Evolutionary conservation across 2,888 invertebrate species (phyloP).

Genomic region (Archaeoteleia sp.): DNA sequence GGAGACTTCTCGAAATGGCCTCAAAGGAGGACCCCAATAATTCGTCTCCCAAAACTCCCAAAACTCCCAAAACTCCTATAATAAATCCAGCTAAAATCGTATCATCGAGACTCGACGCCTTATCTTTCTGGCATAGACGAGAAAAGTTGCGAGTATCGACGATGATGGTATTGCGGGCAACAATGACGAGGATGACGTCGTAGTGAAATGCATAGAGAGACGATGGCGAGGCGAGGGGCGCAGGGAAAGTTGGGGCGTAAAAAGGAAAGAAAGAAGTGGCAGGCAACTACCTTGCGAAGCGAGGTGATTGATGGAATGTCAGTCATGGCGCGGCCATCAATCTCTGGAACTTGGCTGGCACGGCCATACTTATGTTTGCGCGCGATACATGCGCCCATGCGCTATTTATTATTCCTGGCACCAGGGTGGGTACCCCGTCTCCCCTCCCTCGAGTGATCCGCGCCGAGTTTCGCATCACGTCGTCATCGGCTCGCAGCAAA

Average conservation of each 20-base stretch:
- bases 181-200: slow-evolving; percentile 14
- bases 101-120: too few relatives aligned
- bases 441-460: slow-evolving; percentile 8
- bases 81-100: too few relatives aligned
- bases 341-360: slow-evolving; percentile 60
- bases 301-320: slow-evolving; percentile 74
- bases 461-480: slow-evolving; percentile 12
- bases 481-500: slow-evolving; percentile 60
- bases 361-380: slow-evolving; percentile 45
- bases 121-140: neutral
- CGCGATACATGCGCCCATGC: slow-evolving; percentile 38
- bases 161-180: slow-evolving; percentile 1
- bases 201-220: slow-evolving; percentile 1
- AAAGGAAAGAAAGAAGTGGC: slow-evolving; percentile 34
- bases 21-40: too few relatives aligned
- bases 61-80: too few relatives aligned
- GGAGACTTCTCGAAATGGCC: too few relatives aligned
- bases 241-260: slow-evolving; percentile 39
- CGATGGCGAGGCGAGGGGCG: slow-evolving; percentile 13
- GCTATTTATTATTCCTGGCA: slow-evolving; percentile 57
- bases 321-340: slow-evolving; percentile 74
- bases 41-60: too few relatives aligned
- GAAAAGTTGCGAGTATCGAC: neutral
- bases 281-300: slow-evolving; percentile 61
- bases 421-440: slow-evolving; percentile 42